Percentiles rank a stretch among this genome's conserved stretches.
phyloP scores from a whole-genome alignment of 2,888 invertebrate genomes.

The Rhagium mordax region DNA sequence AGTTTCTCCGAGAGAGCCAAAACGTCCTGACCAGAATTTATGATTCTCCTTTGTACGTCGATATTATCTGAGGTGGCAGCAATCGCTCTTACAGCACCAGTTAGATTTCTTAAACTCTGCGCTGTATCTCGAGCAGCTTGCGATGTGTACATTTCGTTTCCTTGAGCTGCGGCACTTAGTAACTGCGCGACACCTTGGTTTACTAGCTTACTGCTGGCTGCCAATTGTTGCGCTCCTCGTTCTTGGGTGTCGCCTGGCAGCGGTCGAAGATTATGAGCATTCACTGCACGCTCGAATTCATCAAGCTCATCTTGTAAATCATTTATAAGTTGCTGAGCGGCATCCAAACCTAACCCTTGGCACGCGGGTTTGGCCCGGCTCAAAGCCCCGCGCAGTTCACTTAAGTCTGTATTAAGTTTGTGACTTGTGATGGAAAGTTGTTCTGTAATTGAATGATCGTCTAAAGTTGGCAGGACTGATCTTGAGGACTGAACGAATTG shows the following conservation, averaged over 20 bases:
- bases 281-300: conserved; percentile 84
- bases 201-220: conserved; percentile 81
- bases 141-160: conserved; percentile 85
- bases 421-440: conserved; percentile 83
- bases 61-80: conserved; percentile 80
- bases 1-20: conserved; percentile 52
- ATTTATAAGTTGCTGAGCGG: conserved; percentile 86
- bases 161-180: conserved; percentile 87
- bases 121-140: conserved; percentile 89
- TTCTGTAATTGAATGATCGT: conserved; percentile 83
- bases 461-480: conserved; percentile 87
- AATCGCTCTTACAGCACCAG: conserved; percentile 79
- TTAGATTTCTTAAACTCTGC: conserved; percentile 81
- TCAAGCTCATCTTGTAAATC: conserved; percentile 87
- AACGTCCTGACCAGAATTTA: conserved; percentile 82
- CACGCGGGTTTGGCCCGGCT: conserved; percentile 73
- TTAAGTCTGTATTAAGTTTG: conserved; percentile 74
- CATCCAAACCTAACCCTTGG: conserved; percentile 88
- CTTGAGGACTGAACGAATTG: conserved; percentile 84
- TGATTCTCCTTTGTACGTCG: conserved; percentile 73
- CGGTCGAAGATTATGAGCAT: conserved; percentile 81
- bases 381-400: conserved; percentile 66
- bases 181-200: conserved; percentile 89
- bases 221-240: conserved; percentile 74
- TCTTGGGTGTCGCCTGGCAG: conserved; percentile 81